Percentiles rank a stretch among this genome's conserved stretches.
These are phyloP conservation scores for Rattus norvegicus DNA, from an alignment of 2,113 vertebrate genomes.

Conservation along the genomic window DNA sequence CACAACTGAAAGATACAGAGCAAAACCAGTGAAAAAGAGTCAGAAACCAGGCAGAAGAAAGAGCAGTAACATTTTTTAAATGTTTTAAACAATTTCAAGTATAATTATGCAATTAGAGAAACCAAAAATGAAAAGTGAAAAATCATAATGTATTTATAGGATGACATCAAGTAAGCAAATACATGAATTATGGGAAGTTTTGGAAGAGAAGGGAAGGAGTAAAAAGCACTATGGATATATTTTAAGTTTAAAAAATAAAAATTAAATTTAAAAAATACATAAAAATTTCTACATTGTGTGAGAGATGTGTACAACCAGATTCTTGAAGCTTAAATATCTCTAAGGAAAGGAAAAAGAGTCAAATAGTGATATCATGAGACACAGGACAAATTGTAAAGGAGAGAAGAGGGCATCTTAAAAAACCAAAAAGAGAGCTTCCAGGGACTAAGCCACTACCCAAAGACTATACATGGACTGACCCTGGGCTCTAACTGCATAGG, in stretches of 20 bases:
- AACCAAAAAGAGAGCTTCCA: not conserved
- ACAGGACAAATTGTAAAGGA: not conserved
- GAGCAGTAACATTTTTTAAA: not conserved
- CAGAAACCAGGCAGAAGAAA: not conserved
- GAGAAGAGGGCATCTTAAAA: not conserved
- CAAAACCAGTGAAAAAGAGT: not conserved
- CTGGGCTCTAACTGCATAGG: too few species aligned
- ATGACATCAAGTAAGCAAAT: not conserved
- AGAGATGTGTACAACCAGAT: not conserved
- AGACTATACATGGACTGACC: too few species aligned
- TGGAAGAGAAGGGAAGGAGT: not conserved
- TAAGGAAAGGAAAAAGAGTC: not conserved
- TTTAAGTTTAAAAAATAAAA: not conserved
- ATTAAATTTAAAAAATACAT: not conserved
- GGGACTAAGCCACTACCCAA: too few species aligned
- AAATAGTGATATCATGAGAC: not conserved
- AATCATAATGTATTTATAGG: not conserved
- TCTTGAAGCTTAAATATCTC: not conserved
- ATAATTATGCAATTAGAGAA: not conserved
- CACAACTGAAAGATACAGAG: not conserved
- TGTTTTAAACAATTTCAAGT: not conserved
- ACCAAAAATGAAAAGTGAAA: not conserved
- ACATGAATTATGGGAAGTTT: not conserved
- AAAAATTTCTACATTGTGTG: not conserved
- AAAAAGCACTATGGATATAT: not conserved